Conservation (phyloP, 2,113 vertebrate genomes). For the Nesoenas mayeri region DNA sequence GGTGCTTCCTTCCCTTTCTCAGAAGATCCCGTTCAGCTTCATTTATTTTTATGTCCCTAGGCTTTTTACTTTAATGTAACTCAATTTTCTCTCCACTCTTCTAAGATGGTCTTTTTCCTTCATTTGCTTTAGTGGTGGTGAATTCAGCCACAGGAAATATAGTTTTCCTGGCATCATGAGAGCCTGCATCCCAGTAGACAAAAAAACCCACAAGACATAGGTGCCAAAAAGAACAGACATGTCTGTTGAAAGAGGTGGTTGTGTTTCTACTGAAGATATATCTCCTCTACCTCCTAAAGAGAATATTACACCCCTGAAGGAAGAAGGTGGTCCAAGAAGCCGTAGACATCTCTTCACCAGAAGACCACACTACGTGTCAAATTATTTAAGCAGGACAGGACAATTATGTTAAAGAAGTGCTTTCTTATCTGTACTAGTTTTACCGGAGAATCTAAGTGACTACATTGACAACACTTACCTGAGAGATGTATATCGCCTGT, state of each 20-base stretch:
- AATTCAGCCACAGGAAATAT: neutral
- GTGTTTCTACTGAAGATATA: neutral
- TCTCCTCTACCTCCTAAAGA: neutral
- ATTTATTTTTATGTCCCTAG: neutral
- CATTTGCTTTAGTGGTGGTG: neutral
- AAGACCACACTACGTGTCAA: neutral
- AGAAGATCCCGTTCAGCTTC: fast-evolving
- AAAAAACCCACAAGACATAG: neutral
- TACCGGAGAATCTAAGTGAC: neutral
- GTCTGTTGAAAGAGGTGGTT: neutral
- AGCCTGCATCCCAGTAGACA: neutral
- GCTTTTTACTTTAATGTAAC: neutral
- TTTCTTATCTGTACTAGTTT: neutral
- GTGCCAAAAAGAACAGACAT: neutral
- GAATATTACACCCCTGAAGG: neutral
- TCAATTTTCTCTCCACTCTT: neutral
- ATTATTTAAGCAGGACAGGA: neutral
- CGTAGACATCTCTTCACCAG: neutral
- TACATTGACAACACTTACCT: neutral
- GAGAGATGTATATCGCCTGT: neutral
- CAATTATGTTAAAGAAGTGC: neutral
- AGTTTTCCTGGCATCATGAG: neutral
- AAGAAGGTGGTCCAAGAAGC: neutral
- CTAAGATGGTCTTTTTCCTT: neutral
- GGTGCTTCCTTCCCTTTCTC: neutral